Base-by-base conservation (phyloP, 2,797 vertebrate genomes). In the Clamator glandarius region DNA sequence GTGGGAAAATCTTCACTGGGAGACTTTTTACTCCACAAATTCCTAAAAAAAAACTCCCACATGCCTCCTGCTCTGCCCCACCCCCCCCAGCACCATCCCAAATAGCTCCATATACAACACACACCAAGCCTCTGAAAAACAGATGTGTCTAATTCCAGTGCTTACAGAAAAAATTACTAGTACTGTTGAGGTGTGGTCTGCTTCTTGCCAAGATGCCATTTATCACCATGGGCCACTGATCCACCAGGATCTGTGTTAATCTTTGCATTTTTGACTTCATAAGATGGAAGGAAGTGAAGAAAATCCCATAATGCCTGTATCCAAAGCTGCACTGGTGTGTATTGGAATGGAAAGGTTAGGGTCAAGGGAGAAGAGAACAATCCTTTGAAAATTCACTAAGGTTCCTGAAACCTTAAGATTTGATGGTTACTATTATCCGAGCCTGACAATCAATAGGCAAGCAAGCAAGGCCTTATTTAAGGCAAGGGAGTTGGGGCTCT, bases 1-100 rank as follows among this genome's bases (percentile, higher is more conserved):
- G 39, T 28, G 70, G 18, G 48, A 76, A 79, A 86, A 76, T 9
- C 25, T 20, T 72, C 21, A 29, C 12, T 52, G 1, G 1, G 13
- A 51, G 6, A 1, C 3, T 5, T 13, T 29, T 29, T 48, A 10
- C 1, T 1, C 5, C 2, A 36, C 36, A 41, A 55, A 20, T 10
- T 23, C 8, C 28, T 9, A 11, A 31, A 82, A 73, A 3, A 2
- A 1, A n/a, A n/a, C n/a, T n/a, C n/a, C n/a, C 6, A 21, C 70
- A 58, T 55, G 2, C 2, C 44, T 8, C 6, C 21, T 57, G n/a
- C n/a, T n/a, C n/a, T n/a, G n/a, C 2, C 2, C 48, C 13, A 7
- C 15, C 11, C 17, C 23, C 16, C 23, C 7, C 11, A 39, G 39
- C 39, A 3, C 3, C 15, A 28, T 8, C 6, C 15, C 8, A 35